Conservation (phyloP, 2,888 invertebrate species). For the Lagria hirta region DNA sequence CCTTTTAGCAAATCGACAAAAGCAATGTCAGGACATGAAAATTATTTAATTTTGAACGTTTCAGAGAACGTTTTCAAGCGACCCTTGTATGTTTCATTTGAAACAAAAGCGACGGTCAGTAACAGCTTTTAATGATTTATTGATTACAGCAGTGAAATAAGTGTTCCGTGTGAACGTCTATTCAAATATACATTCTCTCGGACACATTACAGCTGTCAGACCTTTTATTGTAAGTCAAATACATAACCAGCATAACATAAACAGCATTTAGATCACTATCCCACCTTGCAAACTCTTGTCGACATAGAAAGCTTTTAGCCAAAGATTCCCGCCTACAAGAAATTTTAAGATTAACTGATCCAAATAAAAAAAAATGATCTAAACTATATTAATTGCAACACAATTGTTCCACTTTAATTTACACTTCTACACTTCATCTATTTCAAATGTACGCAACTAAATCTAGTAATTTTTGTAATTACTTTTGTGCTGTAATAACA, state of each 20-base stretch:
- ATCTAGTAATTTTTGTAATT: no score
- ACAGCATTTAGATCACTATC: slow-evolving; percentile 25
- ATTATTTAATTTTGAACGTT: slow-evolving; percentile 37
- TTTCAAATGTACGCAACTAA: no score
- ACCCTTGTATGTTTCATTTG: slow-evolving; percentile 28
- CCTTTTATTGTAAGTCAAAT: slow-evolving; percentile 34
- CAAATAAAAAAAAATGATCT: no score
- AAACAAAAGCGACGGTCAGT: slow-evolving; percentile 43
- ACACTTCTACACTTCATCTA: no score
- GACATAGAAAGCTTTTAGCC: no score
- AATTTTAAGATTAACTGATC: no score
- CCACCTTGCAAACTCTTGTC: slow-evolving; percentile 17
- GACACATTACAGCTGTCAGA: slow-evolving; percentile 46
- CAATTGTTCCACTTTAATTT: no score
- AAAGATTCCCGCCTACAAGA: no score
- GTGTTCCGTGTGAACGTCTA: slow-evolving; percentile 40
- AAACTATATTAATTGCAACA: no score
- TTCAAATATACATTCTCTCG: slow-evolving; percentile 43
- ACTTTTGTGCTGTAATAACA: no score
- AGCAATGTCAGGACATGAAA: slow-evolving; percentile 32
- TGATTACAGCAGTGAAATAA: slow-evolving; percentile 40
- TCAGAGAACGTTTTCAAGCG: slow-evolving; percentile 28
- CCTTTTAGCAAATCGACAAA: slow-evolving; percentile 40
- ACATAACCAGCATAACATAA: no score
- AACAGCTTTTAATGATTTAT: slow-evolving; percentile 46